These are phyloP conservation scores for Aurelia coerulea DNA, from an alignment of 30 jellyfish, hydroid and myxozoan species.

Conservation along the genomic window DNA sequence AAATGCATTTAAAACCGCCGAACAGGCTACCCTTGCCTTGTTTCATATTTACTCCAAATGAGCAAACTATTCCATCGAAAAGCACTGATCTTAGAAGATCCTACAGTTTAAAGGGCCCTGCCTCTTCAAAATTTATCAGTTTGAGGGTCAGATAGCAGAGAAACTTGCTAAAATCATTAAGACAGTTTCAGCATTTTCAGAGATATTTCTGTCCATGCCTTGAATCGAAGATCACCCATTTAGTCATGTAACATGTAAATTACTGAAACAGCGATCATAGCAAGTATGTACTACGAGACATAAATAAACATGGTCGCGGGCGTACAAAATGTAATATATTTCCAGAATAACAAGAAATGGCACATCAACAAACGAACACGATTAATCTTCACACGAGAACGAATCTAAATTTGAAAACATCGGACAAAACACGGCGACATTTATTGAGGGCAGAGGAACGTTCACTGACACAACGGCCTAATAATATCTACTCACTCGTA, in stretches of 20 bases:
- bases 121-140: no score
- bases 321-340: neutral
- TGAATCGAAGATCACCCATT: slow-evolving; percentile 43
- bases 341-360: no score
- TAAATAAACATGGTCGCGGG: slow-evolving; percentile 58
- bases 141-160: no score
- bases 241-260: slow-evolving; percentile 30
- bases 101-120: no score
- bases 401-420: neutral
- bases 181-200: neutral
- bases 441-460: neutral
- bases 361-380: no score
- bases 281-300: slow-evolving; percentile 26
- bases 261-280: slow-evolving; percentile 40
- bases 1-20: no score
- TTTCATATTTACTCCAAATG: no score
- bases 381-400: neutral
- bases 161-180: no score
- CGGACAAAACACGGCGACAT: slow-evolving; percentile 43
- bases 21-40: no score
- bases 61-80: no score
- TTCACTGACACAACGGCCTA: slow-evolving; percentile 41
- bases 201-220: neutral
- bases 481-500: slow-evolving; percentile 61
- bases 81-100: no score